Percentiles rank a stretch among this genome's conserved stretches.
phyloP scores from a whole-genome alignment of 2,888 invertebrate genomes.

The Conus canariensis region DNA sequence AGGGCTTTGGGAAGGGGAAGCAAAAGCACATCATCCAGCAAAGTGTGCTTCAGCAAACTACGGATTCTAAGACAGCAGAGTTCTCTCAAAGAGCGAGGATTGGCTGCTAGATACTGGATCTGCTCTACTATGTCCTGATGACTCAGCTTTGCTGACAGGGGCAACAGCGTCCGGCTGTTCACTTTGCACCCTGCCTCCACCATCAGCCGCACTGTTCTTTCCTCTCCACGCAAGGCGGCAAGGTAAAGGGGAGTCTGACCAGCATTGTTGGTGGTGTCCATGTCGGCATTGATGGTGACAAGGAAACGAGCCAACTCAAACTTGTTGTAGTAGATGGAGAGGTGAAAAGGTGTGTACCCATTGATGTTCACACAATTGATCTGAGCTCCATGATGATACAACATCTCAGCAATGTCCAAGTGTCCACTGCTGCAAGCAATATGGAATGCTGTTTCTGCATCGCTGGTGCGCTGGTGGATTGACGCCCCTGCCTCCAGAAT shows the following conservation, averaged over 20 bases:
- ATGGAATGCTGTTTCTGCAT: constrained; percentile 70
- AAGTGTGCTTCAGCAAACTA: constrained; percentile 33
- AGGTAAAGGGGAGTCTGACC: constrained; percentile 66
- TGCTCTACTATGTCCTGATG: constrained; percentile 48
- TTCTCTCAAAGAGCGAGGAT: constrained; percentile 56
- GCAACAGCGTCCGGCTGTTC: constrained; percentile 47
- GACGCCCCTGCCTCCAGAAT: constrained; percentile 64
- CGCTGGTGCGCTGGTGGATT: constrained; percentile 61
- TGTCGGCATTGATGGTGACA: constrained; percentile 63
- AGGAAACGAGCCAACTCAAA: constrained; percentile 64
- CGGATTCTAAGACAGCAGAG: constrained; percentile 56
- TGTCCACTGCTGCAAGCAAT: constrained; percentile 69
- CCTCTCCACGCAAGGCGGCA: constrained; percentile 61
- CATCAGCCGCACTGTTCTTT: constrained; percentile 60
- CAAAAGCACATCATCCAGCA: constrained; percentile 31
- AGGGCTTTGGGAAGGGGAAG: constrained; percentile 48
- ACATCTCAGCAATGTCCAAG: constrained; percentile 58
- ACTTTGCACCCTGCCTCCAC: constrained; percentile 66
- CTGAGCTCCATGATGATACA: constrained; percentile 59
- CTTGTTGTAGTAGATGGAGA: constrained; percentile 69
- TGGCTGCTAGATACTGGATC: constrained; percentile 52
- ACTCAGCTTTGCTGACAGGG: constrained; percentile 24
- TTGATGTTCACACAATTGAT: constrained; percentile 61
- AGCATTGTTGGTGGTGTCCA: constrained; percentile 58
- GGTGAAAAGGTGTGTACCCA: constrained; percentile 70